Percentiles rank a stretch among this genome's conserved stretches.
Evolutionary conservation across 2,888 invertebrate genomes (phyloP).

Genomic region (Conistra vaccinii): DNA sequence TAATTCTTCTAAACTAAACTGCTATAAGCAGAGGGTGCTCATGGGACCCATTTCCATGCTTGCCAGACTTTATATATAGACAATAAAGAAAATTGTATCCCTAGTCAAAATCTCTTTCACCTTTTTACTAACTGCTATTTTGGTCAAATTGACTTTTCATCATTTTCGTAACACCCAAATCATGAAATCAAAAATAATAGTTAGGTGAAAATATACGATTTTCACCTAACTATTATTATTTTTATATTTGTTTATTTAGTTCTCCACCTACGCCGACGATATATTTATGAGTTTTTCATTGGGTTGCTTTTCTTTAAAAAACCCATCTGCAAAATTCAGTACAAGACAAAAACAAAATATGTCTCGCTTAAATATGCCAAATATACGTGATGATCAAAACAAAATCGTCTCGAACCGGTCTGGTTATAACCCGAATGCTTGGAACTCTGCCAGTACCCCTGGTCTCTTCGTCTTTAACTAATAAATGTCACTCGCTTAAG

Average conservation of each 20-base stretch:
- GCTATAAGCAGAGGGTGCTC: not conserved
- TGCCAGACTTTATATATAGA: too few relatives aligned
- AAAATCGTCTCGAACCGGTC: conserved; percentile 56
- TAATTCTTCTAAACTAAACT: not conserved
- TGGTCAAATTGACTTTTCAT: too few relatives aligned
- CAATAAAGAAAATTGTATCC: too few relatives aligned
- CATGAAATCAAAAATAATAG: too few relatives aligned
- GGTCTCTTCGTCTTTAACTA: conserved; percentile 44
- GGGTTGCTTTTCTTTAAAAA: not conserved
- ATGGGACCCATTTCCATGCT: too few relatives aligned
- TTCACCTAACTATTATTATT: too few relatives aligned
- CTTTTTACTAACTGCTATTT: too few relatives aligned
- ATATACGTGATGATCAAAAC: conserved; percentile 52
- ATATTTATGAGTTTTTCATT: not conserved
- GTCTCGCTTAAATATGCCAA: conserved; percentile 47
- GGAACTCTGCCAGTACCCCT: conserved; percentile 54
- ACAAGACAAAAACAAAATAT: conserved; percentile 43
- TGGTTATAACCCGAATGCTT: conserved; percentile 62
- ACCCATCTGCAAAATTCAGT: not conserved
- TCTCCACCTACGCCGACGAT: too few relatives aligned
- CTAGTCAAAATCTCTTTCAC: conserved; percentile 1
- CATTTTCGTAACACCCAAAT: too few relatives aligned
- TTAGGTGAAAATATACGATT: too few relatives aligned
- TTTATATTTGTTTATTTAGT: too few relatives aligned
- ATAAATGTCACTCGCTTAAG: conserved; percentile 61